Evolutionary conservation across 2,888 invertebrate genomes (phyloP), one percentile per base, ranked within the genome.

Genomic region (Automeris io): DNA sequence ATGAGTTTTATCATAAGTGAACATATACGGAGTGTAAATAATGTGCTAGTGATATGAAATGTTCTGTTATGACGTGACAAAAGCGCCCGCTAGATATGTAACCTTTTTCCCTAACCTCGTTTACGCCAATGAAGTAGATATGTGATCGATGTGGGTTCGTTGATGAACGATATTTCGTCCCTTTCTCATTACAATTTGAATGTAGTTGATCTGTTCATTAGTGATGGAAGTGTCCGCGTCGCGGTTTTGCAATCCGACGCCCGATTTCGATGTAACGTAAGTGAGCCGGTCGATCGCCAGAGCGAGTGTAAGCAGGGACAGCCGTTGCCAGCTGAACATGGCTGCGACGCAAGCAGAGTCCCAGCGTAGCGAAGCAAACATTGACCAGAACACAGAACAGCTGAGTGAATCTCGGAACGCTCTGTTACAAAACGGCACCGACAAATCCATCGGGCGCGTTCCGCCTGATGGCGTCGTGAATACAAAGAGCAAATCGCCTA

Each of bases 311-410:
- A 89, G 89, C 76, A 72, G 79, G 69, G 70, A 75, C 80, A 74
- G 79, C 78, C 71, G 87, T 86, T 72, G 81, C 77, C 87, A 79
- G 88, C 86, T 79, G 88, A 92, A 92, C 91, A 93, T 93, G 93
- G 93, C 93, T 91, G 92, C 93, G 90, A 92, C 92, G 90, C 92
- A 92, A 91, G 91, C 92, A 87, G 92, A 92, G 90, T 90, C 91
- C 88, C 92, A 92, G 87, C 91, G 91, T 89, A 92, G 91, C 89
- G 92, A 92, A 89, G 88, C 88, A 80, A 90, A 89, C 83, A 87
- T 90, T 75, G 89, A 89, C 71, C 90, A 89, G 83, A 89, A 87
- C 88, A 82, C 89, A 75, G 90, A 90, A 68, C 89, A 89, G 87
- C 89, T 88, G 80, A 87, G 88, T 83, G 90, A 90, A 82, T 88